Percentiles rank a stretch among this genome's conserved stretches.
phyloP scores from a whole-genome alignment of 2,113 vertebrate genomes.

The Cariama cristata region DNA sequence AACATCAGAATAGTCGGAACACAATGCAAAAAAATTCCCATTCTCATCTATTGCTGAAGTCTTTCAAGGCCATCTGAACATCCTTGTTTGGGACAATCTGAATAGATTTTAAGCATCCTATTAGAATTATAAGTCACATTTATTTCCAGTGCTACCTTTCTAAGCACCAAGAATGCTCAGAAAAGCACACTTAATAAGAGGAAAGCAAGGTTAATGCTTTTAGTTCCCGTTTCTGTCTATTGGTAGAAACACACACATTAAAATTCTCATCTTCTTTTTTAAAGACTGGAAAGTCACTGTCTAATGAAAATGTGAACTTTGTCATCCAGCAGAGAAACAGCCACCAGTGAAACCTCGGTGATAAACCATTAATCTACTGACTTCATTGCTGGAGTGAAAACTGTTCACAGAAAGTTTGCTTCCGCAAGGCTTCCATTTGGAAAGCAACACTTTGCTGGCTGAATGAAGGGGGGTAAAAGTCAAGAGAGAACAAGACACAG shows the following conservation, averaged over 20 bases:
- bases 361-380: neutral
- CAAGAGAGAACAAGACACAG: neutral
- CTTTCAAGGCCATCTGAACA: conserved; percentile 15
- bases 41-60: neutral
- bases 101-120: neutral
- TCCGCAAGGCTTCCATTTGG: neutral
- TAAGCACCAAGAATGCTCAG: neutral
- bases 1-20: neutral
- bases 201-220: conserved; percentile 23
- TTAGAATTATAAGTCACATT: conserved; percentile 18
- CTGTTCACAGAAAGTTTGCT: neutral
- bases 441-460: neutral
- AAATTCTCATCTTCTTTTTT: neutral
- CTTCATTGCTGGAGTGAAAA: neutral
- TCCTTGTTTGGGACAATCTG: neutral
- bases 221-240: neutral
- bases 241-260: neutral
- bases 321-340: neutral
- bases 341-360: neutral
- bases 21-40: conserved; percentile 26
- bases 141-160: neutral
- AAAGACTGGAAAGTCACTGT: neutral
- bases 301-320: neutral
- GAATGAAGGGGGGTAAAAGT: neutral
- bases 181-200: neutral